Evolutionary conservation across 1,140 invertebrate species (phyloP).

Genomic region (Periplaneta americana): DNA sequence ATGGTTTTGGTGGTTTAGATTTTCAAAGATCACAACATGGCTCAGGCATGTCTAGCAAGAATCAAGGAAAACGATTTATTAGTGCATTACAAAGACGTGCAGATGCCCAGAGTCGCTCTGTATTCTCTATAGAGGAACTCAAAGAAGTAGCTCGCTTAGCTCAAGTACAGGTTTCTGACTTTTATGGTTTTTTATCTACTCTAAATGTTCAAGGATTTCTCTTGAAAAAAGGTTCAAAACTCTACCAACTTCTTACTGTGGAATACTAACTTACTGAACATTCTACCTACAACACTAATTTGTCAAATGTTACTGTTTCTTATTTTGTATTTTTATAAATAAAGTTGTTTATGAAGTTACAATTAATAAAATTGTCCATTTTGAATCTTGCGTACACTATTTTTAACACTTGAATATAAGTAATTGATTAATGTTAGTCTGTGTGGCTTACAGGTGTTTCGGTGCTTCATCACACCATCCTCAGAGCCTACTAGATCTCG

Average conservation of each 20-base stretch:
- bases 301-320: no score
- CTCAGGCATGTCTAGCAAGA: conserved; percentile 63
- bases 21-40: conserved; percentile 64
- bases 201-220: conserved; percentile 83
- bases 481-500: no score
- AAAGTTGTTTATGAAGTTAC: no score
- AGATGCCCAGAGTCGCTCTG: conserved; percentile 53
- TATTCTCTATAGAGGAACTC: conserved; percentile 74
- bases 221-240: conserved; percentile 73
- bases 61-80: conserved; percentile 71
- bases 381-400: no score
- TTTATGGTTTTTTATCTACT: conserved; percentile 61
- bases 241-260: conserved; percentile 58
- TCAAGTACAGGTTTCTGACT: conserved; percentile 52
- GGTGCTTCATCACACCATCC: no score
- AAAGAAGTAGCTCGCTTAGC: conserved; percentile 58
- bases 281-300: no score
- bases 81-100: conserved; percentile 58
- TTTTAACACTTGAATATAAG: no score
- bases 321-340: no score
- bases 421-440: no score
- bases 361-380: no score
- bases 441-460: no score
- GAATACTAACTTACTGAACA: conserved; percentile 19
- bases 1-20: conserved; percentile 62